A percentile compares a stretch with the other conserved stretches of the same genome.
Evolutionary conservation across 2,797 vertebrate species (phyloP).

Genomic region (Acipenser transmontanus): DNA sequence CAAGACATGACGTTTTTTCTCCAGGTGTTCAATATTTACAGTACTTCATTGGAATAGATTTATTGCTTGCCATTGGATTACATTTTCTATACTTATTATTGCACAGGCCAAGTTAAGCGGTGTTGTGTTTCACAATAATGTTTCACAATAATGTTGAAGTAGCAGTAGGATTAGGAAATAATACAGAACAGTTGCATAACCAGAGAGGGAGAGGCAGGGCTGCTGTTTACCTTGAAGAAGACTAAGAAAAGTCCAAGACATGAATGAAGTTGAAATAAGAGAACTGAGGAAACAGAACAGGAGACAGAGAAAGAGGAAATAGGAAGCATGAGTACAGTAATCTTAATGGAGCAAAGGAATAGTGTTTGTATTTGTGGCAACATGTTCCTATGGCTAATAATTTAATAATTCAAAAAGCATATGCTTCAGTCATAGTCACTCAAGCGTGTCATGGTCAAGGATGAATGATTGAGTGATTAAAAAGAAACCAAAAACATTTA

Average conservation of each 20-base stretch:
- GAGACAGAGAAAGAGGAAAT: slow-evolving; percentile 6
- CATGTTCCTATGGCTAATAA: no score
- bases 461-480: no score
- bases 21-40: no score
- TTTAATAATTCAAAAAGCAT: no score
- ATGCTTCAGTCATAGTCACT: no score
- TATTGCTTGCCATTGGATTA: no score
- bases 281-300: slow-evolving; percentile 22
- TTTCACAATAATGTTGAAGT: not conserved
- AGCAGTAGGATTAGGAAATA: slow-evolving; percentile 10
- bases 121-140: not conserved
- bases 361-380: no score
- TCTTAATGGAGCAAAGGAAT: not conserved
- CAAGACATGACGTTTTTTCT: no score
- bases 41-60: no score
- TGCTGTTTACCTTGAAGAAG: slow-evolving; percentile 23
- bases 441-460: no score
- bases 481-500: no score
- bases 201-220: slow-evolving; percentile 7
- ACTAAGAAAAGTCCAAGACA: slow-evolving; percentile 24
- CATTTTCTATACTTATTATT: no score
- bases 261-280: slow-evolving; percentile 26
- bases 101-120: not conserved
- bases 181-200: not conserved
- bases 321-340: not conserved